These are phyloP conservation scores for Eunapius fragilis DNA, from an alignment of 37 sponge, comb jelly and placozoan species.

Conservation along the genomic window DNA sequence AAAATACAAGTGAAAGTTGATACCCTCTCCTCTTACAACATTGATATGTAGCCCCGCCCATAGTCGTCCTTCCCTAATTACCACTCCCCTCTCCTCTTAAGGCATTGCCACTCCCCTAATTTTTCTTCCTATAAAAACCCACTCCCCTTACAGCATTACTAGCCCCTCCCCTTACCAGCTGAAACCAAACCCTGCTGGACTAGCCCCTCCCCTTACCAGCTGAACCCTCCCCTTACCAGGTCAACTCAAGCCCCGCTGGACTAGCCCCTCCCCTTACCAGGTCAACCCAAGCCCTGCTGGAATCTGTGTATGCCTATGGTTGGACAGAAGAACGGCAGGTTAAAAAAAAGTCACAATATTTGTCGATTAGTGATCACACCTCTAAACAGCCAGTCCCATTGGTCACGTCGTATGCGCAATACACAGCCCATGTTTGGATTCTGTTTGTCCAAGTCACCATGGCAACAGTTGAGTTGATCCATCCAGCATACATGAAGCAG, in stretches of 20 bases:
- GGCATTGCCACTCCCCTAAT: too few relatives aligned
- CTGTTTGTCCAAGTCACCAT: slow-evolving; percentile 62
- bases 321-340: not conserved
- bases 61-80: too few relatives aligned
- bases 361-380: not conserved
- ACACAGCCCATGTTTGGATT: slow-evolving; percentile 30
- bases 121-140: too few relatives aligned
- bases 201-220: not conserved
- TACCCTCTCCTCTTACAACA: too few relatives aligned
- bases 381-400: not conserved
- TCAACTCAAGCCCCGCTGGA: not conserved
- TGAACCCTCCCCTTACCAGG: not conserved
- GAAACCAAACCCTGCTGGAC: not conserved
- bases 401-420: slow-evolving; percentile 26
- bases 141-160: too few relatives aligned
- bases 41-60: too few relatives aligned
- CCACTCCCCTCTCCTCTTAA: too few relatives aligned
- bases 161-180: not conserved
- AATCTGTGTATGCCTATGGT: slow-evolving; percentile 1
- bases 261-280: not conserved
- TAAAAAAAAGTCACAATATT: too few relatives aligned
- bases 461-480: slow-evolving; percentile 27
- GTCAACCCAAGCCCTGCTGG: slow-evolving; percentile 15
- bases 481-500: slow-evolving; percentile 60
- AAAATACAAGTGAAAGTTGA: too few relatives aligned